phyloP scores from a whole-genome alignment of 2,888 invertebrate species.

The Hypsopygia costalis region DNA sequence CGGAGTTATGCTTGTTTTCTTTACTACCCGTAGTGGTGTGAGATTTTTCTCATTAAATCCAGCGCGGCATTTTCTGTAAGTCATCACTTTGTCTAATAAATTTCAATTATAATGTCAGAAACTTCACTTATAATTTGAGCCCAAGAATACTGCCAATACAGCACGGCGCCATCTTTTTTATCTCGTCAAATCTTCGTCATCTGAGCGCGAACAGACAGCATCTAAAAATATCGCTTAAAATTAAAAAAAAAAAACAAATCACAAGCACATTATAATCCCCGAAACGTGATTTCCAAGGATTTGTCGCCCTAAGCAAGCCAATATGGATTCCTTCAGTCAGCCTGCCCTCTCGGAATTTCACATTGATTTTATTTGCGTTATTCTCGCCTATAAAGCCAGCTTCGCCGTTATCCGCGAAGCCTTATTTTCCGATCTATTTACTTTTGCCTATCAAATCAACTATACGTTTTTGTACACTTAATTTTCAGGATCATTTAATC shows the following conservation, averaged over 20 bases:
- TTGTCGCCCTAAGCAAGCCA: constrained; percentile 23
- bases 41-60: too few relatives aligned
- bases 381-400: background rate
- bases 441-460: background rate
- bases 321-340: constrained; percentile 4
- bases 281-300: constrained; percentile 36
- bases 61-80: too few relatives aligned
- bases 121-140: too few relatives aligned
- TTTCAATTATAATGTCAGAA: too few relatives aligned
- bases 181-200: too few relatives aligned
- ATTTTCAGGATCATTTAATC: background rate
- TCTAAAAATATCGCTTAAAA: too few relatives aligned
- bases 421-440: background rate
- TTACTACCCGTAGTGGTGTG: too few relatives aligned
- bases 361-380: background rate
- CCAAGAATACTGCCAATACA: too few relatives aligned
- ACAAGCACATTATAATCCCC: constrained; percentile 27
- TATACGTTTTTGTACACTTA: background rate
- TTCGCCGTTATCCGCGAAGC: background rate
- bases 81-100: too few relatives aligned
- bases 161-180: too few relatives aligned
- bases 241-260: constrained; percentile 19
- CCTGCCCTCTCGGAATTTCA: background rate
- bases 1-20: too few relatives aligned
- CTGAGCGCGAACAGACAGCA: too few relatives aligned